These are phyloP conservation scores for Euphydryas editha DNA, from an alignment of 2,888 invertebrate genomes.

Conservation along the genomic window DNA sequence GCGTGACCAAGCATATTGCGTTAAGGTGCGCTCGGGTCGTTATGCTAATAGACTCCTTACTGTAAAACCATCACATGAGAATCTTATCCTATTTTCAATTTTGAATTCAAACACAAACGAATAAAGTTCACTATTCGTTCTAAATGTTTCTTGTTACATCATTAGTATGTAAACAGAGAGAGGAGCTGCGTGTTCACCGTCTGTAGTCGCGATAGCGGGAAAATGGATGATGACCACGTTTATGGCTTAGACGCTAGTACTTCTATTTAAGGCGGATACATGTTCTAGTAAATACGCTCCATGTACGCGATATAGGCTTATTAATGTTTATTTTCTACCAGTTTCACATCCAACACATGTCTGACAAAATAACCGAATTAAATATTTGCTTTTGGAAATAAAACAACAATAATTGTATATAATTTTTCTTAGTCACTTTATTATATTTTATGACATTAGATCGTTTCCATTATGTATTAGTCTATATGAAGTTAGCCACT, in stretches of 20 bases:
- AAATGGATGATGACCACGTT: slow-evolving; percentile 83
- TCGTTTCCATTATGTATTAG: too few species aligned
- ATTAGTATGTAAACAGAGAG: slow-evolving; percentile 38
- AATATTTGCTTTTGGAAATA: not conserved
- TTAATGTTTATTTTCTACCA: slow-evolving; percentile 69
- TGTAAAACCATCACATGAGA: slow-evolving; percentile 43
- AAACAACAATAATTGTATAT: not conserved
- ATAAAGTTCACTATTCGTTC: slow-evolving; percentile 35
- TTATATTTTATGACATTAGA: too few species aligned
- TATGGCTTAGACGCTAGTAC: slow-evolving; percentile 75
- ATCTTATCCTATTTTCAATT: slow-evolving; percentile 31
- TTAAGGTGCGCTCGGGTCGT: slow-evolving; percentile 80
- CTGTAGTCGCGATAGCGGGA: slow-evolving; percentile 76
- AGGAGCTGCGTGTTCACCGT: slow-evolving; percentile 73
- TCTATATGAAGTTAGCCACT: not conserved
- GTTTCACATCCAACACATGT: not conserved
- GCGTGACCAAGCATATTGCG: slow-evolving; percentile 82
- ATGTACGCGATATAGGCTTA: slow-evolving; percentile 69
- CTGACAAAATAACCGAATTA: not conserved
- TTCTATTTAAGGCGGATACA: slow-evolving; percentile 72
- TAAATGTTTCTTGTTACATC: slow-evolving; percentile 40
- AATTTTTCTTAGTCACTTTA: too few species aligned
- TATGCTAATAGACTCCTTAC: slow-evolving; percentile 72
- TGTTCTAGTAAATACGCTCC: slow-evolving; percentile 69
- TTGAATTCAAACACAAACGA: slow-evolving; percentile 16